phyloP scores from a whole-genome alignment of 2,888 invertebrate species.

The Temnothorax unifasciatus region DNA sequence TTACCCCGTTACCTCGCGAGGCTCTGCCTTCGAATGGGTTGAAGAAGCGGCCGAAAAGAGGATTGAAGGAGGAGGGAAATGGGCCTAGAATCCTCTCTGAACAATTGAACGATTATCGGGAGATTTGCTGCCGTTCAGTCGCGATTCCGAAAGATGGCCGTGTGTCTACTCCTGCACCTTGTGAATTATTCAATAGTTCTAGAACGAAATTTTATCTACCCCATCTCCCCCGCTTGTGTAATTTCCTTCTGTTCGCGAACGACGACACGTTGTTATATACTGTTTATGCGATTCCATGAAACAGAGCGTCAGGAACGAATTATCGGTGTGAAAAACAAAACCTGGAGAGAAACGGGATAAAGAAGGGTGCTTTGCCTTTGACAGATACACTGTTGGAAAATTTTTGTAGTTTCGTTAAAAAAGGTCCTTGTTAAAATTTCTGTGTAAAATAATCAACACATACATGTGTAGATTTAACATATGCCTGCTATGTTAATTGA shows the following conservation, averaged over 20 bases:
- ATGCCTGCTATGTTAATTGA: too few relatives aligned
- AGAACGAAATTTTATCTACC: conserved; percentile 37
- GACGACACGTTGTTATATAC: conserved; percentile 27
- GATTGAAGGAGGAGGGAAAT: not conserved
- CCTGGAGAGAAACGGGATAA: not conserved
- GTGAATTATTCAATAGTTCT: conserved; percentile 53
- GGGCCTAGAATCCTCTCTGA: conserved; percentile 52
- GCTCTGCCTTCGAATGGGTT: conserved; percentile 30
- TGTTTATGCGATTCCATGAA: conserved; percentile 16
- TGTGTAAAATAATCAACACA: too few relatives aligned
- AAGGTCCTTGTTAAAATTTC: too few relatives aligned
- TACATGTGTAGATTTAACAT: too few relatives aligned
- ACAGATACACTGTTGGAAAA: not conserved
- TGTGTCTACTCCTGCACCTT: conserved; percentile 24
- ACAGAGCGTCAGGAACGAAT: not conserved
- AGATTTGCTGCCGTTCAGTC: conserved; percentile 50
- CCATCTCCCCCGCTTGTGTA: not conserved
- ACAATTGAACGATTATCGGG: conserved; percentile 62
- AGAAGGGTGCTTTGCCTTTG: not conserved
- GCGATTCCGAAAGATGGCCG: conserved; percentile 53
- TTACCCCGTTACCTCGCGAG: conserved; percentile 47
- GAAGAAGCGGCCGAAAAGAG: conserved; percentile 18
- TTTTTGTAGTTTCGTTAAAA: too few relatives aligned
- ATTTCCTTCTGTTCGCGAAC: conserved; percentile 27
- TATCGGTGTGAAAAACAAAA: not conserved